Conservation (phyloP, 2,113 vertebrate genomes). For the Steatornis caripensis region DNA sequence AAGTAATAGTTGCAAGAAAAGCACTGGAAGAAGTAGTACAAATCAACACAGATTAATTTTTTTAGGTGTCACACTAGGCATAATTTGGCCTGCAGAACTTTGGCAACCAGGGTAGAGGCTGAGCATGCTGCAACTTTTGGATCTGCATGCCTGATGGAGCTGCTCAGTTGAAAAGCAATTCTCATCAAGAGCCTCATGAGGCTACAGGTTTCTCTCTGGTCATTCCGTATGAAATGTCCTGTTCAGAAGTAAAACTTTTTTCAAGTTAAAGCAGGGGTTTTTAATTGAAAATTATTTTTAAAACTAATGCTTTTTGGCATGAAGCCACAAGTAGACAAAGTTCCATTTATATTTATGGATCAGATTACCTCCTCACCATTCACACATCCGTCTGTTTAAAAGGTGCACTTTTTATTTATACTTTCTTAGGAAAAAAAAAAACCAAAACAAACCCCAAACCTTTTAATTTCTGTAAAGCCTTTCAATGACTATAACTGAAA, state of each 20-base stretch:
- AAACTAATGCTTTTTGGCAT: neutral
- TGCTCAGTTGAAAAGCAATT: neutral
- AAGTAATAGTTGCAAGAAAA: neutral
- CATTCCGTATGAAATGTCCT: neutral
- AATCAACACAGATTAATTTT: neutral
- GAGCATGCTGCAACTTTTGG: neutral
- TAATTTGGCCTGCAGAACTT: conserved; percentile 5
- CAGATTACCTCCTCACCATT: neutral
- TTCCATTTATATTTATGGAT: neutral
- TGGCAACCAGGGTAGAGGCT: neutral
- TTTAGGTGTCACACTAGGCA: neutral
- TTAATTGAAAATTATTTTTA: neutral
- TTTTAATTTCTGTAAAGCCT: neutral
- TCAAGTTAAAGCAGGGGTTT: neutral
- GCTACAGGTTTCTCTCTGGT: neutral
- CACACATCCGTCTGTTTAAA: neutral
- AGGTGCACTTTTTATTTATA: neutral
- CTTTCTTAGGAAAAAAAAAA: neutral
- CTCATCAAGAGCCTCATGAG: neutral
- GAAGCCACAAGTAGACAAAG: neutral
- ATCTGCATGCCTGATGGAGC: neutral
- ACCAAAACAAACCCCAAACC: neutral
- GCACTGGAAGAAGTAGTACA: neutral
- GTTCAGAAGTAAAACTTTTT: neutral
- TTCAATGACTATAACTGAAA: neutral